A percentile compares a stretch with the other conserved stretches of the same genome.
Evolutionary conservation across 2,113 vertebrate species (phyloP).

Genomic region (human (Homo sapiens)): GRCh38 chr4:43863501-43864000

Average conservation of each 20-base stretch:
- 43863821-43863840: not conserved
- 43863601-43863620: not conserved
- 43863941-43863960: not conserved
- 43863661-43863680: not conserved
- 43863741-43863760: conserved; percentile 37
- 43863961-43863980: not conserved
- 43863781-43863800: not conserved
- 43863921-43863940: not conserved
- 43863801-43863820: not conserved
- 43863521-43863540: too few relatives aligned
- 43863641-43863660: not conserved
- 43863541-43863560: too few relatives aligned
- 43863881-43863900: conserved; percentile 51
- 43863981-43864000: not conserved
- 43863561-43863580: too few relatives aligned
- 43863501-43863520: too few relatives aligned
- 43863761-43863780: conserved; percentile 17
- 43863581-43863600: not conserved
- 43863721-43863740: not conserved
- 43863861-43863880: conserved; percentile 56
- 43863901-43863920: not conserved
- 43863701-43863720: not conserved
- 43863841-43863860: not conserved
- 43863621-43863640: not conserved
- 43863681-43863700: not conserved